Conservation (phyloP, 2,888 invertebrate genomes). For the Podabrus alpinus region DNA sequence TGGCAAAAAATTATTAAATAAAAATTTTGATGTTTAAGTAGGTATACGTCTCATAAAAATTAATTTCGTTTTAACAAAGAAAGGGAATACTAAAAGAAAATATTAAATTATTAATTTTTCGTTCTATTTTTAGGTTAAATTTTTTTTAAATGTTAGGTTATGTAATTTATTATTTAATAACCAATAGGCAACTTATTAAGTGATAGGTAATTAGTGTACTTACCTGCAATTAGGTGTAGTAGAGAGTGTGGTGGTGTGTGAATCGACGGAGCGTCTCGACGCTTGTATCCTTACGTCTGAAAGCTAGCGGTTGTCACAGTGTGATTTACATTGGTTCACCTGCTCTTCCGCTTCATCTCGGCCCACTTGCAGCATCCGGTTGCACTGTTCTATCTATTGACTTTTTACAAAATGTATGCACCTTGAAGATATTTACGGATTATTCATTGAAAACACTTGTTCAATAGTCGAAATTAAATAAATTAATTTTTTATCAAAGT, state of each 20-base stretch:
- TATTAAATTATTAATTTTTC: not conserved
- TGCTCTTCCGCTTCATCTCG: constrained; percentile 50
- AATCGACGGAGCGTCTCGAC: constrained; percentile 23
- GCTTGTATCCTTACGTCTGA: constrained; percentile 19
- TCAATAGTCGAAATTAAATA: not conserved
- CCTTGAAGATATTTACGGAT: not conserved
- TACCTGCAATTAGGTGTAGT: constrained; percentile 6
- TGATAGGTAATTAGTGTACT: not conserved
- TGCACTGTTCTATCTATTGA: constrained; percentile 31
- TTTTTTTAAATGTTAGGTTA: not conserved
- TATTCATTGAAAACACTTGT: not conserved
- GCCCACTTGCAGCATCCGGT: constrained; percentile 41
- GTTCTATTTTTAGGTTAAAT: not conserved
- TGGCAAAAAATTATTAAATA: not conserved
- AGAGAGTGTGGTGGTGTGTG: constrained; percentile 7
- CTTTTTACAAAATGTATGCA: constrained; percentile 29
- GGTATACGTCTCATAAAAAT: not conserved
- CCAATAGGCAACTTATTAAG: not conserved
- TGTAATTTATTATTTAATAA: not conserved
- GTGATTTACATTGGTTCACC: constrained; percentile 49
- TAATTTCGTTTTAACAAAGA: not conserved
- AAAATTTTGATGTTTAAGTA: not conserved
- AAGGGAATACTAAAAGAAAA: too few species aligned
- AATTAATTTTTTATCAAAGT: not conserved
- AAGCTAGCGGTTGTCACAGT: constrained; percentile 35